A percentile compares a stretch with the other conserved stretches of the same genome.
Evolutionary conservation across 2,888 invertebrate genomes (phyloP).

Genomic region (Myopa testacea): DNA sequence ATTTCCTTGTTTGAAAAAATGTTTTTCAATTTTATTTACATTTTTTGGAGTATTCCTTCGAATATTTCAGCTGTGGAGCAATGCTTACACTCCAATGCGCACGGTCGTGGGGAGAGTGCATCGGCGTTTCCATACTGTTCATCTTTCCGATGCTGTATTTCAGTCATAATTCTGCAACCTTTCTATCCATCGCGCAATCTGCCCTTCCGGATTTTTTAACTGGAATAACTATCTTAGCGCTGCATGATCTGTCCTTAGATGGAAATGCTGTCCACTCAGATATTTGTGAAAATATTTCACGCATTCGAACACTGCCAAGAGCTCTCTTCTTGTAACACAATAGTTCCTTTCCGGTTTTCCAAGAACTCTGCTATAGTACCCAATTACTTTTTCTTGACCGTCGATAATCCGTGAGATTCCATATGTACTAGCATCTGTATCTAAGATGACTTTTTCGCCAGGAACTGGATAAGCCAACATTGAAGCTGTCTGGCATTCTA

Average conservation of each 20-base stretch:
- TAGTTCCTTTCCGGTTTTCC: slow-evolving; percentile 35
- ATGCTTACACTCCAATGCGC: slow-evolving; percentile 10
- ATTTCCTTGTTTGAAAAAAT: too few relatives aligned
- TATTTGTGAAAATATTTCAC: slow-evolving; percentile 23
- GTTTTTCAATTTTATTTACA: too few relatives aligned
- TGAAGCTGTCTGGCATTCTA: slow-evolving; percentile 22
- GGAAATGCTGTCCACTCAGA: slow-evolving; percentile 13
- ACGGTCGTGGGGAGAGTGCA: neutral
- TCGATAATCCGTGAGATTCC: slow-evolving; percentile 34
- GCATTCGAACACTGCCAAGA: slow-evolving; percentile 13
- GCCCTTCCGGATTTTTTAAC: neutral
- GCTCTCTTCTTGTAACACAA: slow-evolving; percentile 23
- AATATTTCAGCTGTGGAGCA: neutral
- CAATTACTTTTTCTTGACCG: slow-evolving; percentile 40
- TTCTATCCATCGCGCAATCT: slow-evolving; percentile 2
- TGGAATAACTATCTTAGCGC: slow-evolving; percentile 8
- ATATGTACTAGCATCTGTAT: slow-evolving; percentile 35
- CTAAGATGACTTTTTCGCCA: slow-evolving; percentile 35
- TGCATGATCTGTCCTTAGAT: slow-evolving; percentile 14
- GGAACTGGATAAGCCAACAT: slow-evolving; percentile 29
- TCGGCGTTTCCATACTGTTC: slow-evolving; percentile 8
- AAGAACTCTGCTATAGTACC: slow-evolving; percentile 36
- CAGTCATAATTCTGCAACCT: slow-evolving; percentile 1
- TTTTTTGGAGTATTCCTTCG: too few relatives aligned
- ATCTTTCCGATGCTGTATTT: slow-evolving; percentile 11